Conservation (phyloP, 1,140 invertebrate species). For the Alviniconcha marisindica region DNA sequence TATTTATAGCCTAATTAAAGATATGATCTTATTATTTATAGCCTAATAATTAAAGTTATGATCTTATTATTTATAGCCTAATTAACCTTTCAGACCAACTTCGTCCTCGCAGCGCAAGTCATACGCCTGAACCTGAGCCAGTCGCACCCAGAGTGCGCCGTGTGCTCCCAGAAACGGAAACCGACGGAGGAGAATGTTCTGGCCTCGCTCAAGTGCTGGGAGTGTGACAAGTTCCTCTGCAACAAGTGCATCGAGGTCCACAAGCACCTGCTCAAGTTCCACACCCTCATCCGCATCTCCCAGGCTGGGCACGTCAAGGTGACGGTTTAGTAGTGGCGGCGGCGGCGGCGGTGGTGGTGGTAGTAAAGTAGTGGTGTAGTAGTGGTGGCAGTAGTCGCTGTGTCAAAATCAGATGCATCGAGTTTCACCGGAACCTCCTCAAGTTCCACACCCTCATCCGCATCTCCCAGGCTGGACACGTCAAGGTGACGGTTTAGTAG, state of each 20-base stretch:
- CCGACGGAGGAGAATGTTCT: neutral
- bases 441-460: neutral
- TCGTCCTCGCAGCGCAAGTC: neutral
- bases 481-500: too few species aligned
- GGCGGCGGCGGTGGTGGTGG: too few species aligned
- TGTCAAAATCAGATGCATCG: neutral
- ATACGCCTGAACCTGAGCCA: neutral
- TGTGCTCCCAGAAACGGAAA: neutral
- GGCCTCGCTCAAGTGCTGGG: constrained; percentile 10
- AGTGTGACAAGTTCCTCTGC: constrained; percentile 32
- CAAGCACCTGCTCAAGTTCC: neutral
- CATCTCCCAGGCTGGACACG: neutral
- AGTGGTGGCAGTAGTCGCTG: too few species aligned
- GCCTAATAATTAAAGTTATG: too few species aligned
- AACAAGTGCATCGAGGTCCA: neutral
- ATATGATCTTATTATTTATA: too few species aligned
- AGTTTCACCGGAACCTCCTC: neutral
- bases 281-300: constrained; percentile 24
- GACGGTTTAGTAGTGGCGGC: too few species aligned
- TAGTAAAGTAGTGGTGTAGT: too few species aligned
- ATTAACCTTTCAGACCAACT: constrained; percentile 18
- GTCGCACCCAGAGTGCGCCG: neutral
- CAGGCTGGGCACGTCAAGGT: neutral
- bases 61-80: too few species aligned
- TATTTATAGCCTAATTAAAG: too few species aligned